phyloP scores from a whole-genome alignment of 2,888 invertebrate species.

The Ophonus ardosiacus region DNA sequence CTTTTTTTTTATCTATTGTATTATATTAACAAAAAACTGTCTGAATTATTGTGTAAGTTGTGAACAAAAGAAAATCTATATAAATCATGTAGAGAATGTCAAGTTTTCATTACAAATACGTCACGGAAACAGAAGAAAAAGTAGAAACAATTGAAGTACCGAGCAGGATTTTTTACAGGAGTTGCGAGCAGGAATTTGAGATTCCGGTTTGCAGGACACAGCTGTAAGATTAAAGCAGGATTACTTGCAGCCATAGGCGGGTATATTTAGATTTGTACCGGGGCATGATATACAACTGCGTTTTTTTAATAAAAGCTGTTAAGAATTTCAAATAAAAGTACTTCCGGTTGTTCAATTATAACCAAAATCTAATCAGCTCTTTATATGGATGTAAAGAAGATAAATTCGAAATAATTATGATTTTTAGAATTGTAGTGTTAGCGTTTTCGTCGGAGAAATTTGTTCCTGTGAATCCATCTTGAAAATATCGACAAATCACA shows the following conservation, averaged over 20 bases:
- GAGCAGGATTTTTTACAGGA: neutral
- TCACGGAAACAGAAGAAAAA: neutral
- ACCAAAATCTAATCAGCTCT: too few species aligned
- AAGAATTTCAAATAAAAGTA: too few species aligned
- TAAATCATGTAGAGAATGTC: neutral
- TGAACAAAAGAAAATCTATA: neutral
- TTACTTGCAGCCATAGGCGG: neutral
- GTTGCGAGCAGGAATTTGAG: conserved; percentile 8
- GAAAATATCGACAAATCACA: too few species aligned
- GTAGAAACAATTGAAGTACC: neutral
- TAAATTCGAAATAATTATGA: too few species aligned
- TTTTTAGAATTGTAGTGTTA: too few species aligned
- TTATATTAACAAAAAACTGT: neutral
- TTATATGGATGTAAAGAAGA: too few species aligned
- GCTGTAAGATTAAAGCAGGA: conserved; percentile 11
- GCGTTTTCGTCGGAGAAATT: too few species aligned
- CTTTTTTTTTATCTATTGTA: neutral
- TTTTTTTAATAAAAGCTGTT: too few species aligned
- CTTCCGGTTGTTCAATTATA: too few species aligned
- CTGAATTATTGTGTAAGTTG: neutral
- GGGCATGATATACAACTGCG: neutral
- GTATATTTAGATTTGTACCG: neutral
- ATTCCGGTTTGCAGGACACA: conserved; percentile 5
- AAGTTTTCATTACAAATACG: neutral
- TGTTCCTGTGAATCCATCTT: too few species aligned